A percentile compares a stretch with the other conserved stretches of the same genome.
Conservation (phyloP, 2,888 invertebrate species). For the Drosophila basisetae region DNA sequence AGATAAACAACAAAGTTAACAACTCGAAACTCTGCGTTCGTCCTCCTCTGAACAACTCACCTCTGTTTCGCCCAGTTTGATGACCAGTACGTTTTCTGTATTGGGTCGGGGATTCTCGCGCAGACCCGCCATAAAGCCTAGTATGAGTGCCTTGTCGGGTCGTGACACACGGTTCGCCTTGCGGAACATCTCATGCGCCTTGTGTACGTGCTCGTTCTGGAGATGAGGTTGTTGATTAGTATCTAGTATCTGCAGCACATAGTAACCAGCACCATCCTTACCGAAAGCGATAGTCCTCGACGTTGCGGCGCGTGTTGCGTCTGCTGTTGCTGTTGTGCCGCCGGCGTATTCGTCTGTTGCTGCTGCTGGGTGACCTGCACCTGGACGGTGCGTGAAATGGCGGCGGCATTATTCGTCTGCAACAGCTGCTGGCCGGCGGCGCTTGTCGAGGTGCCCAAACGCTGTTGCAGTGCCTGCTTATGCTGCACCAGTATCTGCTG, state of each 20-base stretch:
- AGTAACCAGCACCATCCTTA: constrained; percentile 34
- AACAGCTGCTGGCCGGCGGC: constrained; percentile 54
- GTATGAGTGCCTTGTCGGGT: constrained; percentile 98
- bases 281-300: constrained; percentile 84
- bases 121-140: constrained; percentile 99
- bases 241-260: neutral
- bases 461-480: constrained; percentile 80
- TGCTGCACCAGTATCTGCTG: constrained; percentile 83
- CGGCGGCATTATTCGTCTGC: constrained; percentile 37
- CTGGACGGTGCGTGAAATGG: constrained; percentile 80
- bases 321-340: constrained; percentile 49
- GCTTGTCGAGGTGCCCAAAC: constrained; percentile 77
- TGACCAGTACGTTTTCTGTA: constrained; percentile 97
- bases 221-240: neutral
- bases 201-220: constrained; percentile 97
- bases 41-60: constrained; percentile 75
- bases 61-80: constrained; percentile 95
- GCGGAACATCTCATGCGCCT: constrained; percentile 98
- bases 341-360: constrained; percentile 66
- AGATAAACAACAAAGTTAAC: neutral
- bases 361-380: constrained; percentile 80
- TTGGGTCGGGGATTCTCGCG: constrained; percentile 99
- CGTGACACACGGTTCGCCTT: constrained; percentile 98
- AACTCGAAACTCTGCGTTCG: neutral
- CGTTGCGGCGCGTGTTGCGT: constrained; percentile 77